phyloP scores from a whole-genome alignment of 1,140 invertebrate species.

The Chironomus tepperi region DNA sequence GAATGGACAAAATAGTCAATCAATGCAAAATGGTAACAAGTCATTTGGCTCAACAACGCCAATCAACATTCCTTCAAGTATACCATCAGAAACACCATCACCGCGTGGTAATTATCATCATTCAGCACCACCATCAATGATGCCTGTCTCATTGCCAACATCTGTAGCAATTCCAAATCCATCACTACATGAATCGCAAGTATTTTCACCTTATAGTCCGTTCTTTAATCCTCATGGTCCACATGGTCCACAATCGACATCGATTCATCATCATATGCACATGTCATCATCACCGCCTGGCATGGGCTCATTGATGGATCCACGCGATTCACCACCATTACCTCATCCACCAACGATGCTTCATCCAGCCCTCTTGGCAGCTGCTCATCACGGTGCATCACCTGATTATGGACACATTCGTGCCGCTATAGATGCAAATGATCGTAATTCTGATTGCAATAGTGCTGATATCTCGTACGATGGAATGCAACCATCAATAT shows the following conservation, averaged over 20 bases:
- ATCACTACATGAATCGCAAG: constrained; percentile 86
- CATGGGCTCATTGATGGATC: constrained; percentile 54
- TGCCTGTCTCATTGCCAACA: constrained; percentile 66
- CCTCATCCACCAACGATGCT: constrained; percentile 69
- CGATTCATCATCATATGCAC: constrained; percentile 43
- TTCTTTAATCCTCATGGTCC: constrained; percentile 62
- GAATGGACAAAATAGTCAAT: constrained; percentile 19
- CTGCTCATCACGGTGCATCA: constrained; percentile 62
- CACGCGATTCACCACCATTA: constrained; percentile 66
- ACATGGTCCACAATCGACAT: constrained; percentile 43
- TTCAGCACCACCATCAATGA: constrained; percentile 60
- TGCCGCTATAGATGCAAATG: constrained; percentile 60
- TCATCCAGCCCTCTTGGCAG: constrained; percentile 68
- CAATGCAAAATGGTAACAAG: constrained; percentile 25
- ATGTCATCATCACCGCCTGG: constrained; percentile 45
- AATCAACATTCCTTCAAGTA: constrained; percentile 33
- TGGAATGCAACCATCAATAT: constrained; percentile 88
- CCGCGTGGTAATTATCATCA: constrained; percentile 58
- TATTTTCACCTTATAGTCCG: constrained; percentile 82
- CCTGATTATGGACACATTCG: constrained; percentile 64
- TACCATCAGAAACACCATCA: constrained; percentile 50
- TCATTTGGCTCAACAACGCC: constrained; percentile 39
- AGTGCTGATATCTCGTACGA: constrained; percentile 79
- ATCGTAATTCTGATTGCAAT: constrained; percentile 79
- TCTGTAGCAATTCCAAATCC: constrained; percentile 94